These are phyloP conservation scores for Monarcha castaneiventris DNA, from an alignment of 2,113 vertebrate species.

Conservation along the genomic window DNA sequence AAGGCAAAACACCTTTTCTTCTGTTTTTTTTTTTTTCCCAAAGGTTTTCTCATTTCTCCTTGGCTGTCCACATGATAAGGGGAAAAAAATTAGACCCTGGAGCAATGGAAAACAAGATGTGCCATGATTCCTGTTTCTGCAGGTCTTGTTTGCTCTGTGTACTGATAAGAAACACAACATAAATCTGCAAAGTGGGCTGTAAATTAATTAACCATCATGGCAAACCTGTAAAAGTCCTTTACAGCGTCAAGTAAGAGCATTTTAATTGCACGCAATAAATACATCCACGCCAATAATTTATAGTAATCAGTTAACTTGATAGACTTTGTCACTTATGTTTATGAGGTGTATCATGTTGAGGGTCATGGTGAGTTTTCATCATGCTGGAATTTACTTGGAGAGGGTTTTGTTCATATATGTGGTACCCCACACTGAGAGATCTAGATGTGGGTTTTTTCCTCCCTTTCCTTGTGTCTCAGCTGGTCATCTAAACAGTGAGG, in stretches of 20 bases:
- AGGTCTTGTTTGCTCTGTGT: background rate
- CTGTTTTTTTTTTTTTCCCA: too few relatives aligned
- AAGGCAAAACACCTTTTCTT: background rate
- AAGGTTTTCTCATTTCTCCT: background rate
- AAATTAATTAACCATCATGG: background rate
- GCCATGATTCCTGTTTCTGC: background rate
- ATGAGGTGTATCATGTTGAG: background rate
- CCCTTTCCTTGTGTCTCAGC: background rate
- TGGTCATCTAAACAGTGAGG: background rate
- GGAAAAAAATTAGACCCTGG: background rate
- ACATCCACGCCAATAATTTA: background rate
- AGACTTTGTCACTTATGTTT: background rate
- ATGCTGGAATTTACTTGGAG: background rate
- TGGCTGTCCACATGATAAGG: background rate
- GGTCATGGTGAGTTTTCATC: background rate
- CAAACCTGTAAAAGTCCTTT: background rate
- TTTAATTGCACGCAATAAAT: background rate
- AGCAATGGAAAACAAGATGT: background rate
- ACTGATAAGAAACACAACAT: background rate
- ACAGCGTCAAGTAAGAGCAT: background rate
- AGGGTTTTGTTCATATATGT: accelerated
- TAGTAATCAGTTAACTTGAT: background rate
- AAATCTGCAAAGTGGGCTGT: background rate
- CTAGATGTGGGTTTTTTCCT: background rate
- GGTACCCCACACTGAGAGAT: background rate